Conservation (phyloP, 2,113 vertebrate species). For the Calidris pygmaea region DNA sequence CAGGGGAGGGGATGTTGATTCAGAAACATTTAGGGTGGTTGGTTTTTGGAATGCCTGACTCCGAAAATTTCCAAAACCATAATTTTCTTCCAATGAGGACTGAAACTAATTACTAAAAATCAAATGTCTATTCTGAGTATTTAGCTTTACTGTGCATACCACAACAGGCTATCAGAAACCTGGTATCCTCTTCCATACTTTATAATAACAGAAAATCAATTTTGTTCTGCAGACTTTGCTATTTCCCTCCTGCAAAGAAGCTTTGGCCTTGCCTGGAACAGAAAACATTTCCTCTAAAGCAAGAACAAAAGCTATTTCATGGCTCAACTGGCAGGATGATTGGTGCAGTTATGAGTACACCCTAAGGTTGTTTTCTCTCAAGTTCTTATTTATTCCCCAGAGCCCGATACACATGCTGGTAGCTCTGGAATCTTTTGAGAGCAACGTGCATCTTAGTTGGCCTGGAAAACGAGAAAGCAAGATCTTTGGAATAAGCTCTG, state of each 20-base stretch:
- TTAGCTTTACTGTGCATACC: background rate
- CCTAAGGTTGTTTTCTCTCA: conserved; percentile 12
- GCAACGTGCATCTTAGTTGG: background rate
- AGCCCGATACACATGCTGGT: background rate
- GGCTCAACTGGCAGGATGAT: conserved; percentile 36
- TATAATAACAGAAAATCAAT: background rate
- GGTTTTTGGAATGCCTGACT: background rate
- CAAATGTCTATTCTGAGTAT: background rate
- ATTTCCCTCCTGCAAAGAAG: conserved; percentile 31
- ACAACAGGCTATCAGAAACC: background rate
- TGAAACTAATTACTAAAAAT: background rate
- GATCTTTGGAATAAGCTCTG: background rate
- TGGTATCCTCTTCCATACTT: background rate
- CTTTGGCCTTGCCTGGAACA: conserved; percentile 27
- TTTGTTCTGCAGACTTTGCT: background rate
- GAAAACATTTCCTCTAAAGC: conserved; percentile 11
- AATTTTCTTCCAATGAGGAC: background rate
- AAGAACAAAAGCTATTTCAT: conserved; percentile 49
- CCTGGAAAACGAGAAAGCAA: background rate
- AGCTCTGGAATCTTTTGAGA: background rate
- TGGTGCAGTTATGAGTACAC: conserved; percentile 24
- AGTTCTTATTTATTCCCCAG: conserved; percentile 10
- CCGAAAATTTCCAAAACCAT: background rate
- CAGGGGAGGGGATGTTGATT: background rate
- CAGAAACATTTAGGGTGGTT: background rate